phyloP scores from a whole-genome alignment of 2,888 invertebrate species.

The Leptarthrus brevirostris region DNA sequence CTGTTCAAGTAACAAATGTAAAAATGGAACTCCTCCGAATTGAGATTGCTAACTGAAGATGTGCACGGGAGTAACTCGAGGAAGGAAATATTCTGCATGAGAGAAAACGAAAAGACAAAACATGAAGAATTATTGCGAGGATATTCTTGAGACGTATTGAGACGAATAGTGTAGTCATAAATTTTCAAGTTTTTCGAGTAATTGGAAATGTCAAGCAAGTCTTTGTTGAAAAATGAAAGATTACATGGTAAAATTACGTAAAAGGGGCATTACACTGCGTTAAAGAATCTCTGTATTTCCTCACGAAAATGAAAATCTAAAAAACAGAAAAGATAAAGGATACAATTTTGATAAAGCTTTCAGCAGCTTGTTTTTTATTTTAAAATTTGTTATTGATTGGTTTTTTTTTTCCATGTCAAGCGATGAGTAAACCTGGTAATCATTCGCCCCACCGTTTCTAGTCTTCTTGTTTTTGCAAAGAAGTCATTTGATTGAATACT shows the following conservation, averaged over 20 bases:
- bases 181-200: slow-evolving; percentile 33
- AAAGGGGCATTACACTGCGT: slow-evolving; percentile 1
- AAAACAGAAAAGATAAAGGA: too few species aligned
- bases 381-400: too few species aligned
- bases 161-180: slow-evolving; percentile 44
- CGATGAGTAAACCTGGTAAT: too few species aligned
- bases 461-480: too few species aligned
- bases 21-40: slow-evolving; percentile 13
- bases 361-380: too few species aligned
- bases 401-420: too few species aligned
- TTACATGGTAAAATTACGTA: slow-evolving; percentile 1
- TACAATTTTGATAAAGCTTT: too few species aligned
- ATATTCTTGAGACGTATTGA: slow-evolving; percentile 42
- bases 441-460: too few species aligned
- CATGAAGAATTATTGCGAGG: slow-evolving; percentile 33
- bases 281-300: neutral
- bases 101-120: slow-evolving; percentile 36
- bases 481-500: too few species aligned
- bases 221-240: slow-evolving; percentile 12
- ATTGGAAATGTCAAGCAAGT: slow-evolving; percentile 30
- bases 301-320: too few species aligned
- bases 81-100: slow-evolving; percentile 1
- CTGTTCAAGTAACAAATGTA: slow-evolving; percentile 26
- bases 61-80: neutral
- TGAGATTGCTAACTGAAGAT: neutral